Evolutionary conservation across 2,113 vertebrate species (phyloP), one percentile per base, ranked within the genome.

Genomic region (Penelope pileata): DNA sequence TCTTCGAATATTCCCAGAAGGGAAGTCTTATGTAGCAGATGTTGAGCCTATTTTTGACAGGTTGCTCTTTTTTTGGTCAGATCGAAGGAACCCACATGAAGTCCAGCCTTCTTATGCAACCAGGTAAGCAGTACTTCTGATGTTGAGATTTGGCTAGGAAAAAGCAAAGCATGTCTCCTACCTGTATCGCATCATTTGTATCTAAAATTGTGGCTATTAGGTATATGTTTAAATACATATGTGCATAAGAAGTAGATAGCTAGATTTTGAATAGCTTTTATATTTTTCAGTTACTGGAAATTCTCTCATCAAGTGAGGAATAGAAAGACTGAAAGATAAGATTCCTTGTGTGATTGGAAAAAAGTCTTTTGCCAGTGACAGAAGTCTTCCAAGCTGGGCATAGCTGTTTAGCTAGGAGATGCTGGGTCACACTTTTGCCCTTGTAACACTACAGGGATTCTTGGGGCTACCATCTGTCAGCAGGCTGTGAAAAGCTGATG

Each of bases 1-100:
- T 90, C 97, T 99, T 47, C 96, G 99, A 79, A 99, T 99, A 96
- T 99, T 99, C 93, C 99, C 99, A 17, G 98, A 99, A 94, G 99
- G 99, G 30, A 98, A 99, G 70, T 97, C 98, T 3, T 98, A 98
- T 26, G 98, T 99, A 82, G 99, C 98, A 5, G 99, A 99, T 51
- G 98, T 99, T 60, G 98, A 99, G 88, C 99, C 99, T 0, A 98
- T 99, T 92, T 99, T 99, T 96, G 99, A 99, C 94, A 96, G 99
- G 73, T 98, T 99, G 74, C 97, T 99, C 14, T 98, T 99, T 86
- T 99, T 99, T 98, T 99, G 99, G 99, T 99, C 99, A 32, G 99
- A 99, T 94, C 98, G 99, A 60, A 98, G 99, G 93, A 99, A 99
- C 81, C 99, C 99, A 2, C 99, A 99, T 24, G 99, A 99, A 98